Evolutionary conservation across 2,888 invertebrate species (phyloP).

Genomic region (Anodontia alba): DNA sequence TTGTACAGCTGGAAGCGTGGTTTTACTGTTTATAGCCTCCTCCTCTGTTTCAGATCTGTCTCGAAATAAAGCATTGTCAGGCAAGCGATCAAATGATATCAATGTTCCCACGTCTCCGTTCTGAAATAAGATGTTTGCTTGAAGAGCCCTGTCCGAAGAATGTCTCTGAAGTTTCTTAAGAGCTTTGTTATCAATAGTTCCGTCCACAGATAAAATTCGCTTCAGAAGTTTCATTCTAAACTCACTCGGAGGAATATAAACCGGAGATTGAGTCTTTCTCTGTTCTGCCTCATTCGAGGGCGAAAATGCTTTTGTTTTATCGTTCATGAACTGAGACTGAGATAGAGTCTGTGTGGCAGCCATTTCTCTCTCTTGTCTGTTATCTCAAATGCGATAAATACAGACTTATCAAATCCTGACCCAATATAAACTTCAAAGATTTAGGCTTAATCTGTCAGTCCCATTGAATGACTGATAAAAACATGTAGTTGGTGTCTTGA

Average conservation of each 20-base stretch:
- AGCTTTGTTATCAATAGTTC: constrained; percentile 61
- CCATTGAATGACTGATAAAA: constrained; percentile 4
- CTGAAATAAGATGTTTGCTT: constrained; percentile 68
- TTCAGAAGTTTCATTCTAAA: constrained; percentile 69
- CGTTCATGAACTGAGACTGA: constrained; percentile 23
- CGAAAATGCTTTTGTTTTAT: constrained; percentile 33
- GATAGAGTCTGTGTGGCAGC: constrained; percentile 49
- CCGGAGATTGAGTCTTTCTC: constrained; percentile 43
- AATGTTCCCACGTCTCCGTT: constrained; percentile 70
- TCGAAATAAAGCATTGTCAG: constrained; percentile 1
- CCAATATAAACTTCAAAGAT: neutral
- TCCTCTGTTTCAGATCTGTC: constrained; percentile 36
- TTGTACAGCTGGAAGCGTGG: constrained; percentile 36
- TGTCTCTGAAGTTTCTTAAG: constrained; percentile 62
- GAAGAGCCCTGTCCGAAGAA: constrained; percentile 62
- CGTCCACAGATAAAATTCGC: constrained; percentile 64
- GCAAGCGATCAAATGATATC: constrained; percentile 62
- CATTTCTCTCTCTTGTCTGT: neutral
- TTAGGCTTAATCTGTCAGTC: neutral
- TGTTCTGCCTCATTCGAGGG: neutral
- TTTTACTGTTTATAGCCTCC: constrained; percentile 13
- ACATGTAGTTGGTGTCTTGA: neutral
- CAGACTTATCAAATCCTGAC: neutral
- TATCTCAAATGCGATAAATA: neutral
- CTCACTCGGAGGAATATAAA: constrained; percentile 64